Evolutionary conservation across 2,113 vertebrate species (phyloP).

Genomic region (Odobenus rosmarus): DNA sequence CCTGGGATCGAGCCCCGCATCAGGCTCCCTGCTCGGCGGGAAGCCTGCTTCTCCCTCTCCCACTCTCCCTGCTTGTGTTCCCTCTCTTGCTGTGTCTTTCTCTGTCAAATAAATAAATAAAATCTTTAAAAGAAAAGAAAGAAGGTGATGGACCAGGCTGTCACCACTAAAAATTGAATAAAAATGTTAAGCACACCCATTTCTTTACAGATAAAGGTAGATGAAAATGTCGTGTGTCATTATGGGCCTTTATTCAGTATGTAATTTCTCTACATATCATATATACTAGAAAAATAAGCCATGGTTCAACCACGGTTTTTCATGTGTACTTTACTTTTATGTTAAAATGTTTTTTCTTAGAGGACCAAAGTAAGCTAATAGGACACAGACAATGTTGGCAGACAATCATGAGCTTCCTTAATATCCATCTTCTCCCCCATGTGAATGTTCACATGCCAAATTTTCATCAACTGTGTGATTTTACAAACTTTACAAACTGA

Average conservation of each 20-base stretch:
- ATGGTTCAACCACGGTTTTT: neutral
- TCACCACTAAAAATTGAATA: neutral
- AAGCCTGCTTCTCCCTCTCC: too few relatives aligned
- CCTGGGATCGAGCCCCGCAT: too few relatives aligned
- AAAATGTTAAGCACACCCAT: neutral
- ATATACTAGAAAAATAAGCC: neutral
- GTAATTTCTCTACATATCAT: slow-evolving; percentile 1
- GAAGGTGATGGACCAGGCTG: neutral
- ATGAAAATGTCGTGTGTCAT: neutral
- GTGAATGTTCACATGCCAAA: neutral
- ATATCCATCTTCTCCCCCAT: neutral
- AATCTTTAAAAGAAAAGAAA: neutral
- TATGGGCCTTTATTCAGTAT: neutral
- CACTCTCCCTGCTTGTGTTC: too few relatives aligned
- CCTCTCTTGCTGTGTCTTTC: too few relatives aligned
- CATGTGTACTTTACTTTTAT: neutral
- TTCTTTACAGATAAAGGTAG: neutral
- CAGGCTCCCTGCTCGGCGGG: too few relatives aligned
- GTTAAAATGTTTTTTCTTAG: neutral
- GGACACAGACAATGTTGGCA: neutral
- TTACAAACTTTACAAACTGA: neutral
- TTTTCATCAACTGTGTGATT: neutral
- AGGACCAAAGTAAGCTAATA: neutral
- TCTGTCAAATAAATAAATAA: too few relatives aligned
- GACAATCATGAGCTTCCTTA: rapidly evolving